Conservation (phyloP, 2,113 vertebrate species). For the Struthidea cinerea region DNA sequence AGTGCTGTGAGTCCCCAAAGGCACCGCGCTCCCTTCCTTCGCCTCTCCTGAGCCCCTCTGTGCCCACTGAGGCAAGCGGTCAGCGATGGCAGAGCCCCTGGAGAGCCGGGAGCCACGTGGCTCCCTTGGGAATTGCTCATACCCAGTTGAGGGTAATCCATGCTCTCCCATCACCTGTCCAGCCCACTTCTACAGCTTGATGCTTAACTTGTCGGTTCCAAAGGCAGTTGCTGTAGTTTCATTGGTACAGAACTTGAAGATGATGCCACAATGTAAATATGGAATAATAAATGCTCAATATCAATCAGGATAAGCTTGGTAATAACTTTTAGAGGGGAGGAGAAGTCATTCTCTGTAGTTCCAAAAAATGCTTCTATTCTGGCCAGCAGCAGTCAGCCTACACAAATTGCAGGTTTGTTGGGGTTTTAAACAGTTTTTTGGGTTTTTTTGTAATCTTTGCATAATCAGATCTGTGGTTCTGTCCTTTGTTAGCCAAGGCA, state of each 20-base stretch:
- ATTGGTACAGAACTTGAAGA: neutral
- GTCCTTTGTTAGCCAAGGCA: neutral
- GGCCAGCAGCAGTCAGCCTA: neutral
- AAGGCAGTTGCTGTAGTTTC: neutral
- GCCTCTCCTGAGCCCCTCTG: neutral
- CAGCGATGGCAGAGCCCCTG: neutral
- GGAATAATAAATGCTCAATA: neutral
- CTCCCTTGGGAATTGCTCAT: neutral
- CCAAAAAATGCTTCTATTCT: neutral
- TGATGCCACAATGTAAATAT: neutral
- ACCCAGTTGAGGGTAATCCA: accelerated
- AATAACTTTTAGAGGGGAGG: neutral
- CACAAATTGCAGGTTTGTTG: neutral
- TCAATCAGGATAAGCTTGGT: too few species aligned
- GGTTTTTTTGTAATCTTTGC: neutral
- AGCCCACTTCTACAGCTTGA: neutral
- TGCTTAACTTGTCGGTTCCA: neutral
- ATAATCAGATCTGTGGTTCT: neutral
- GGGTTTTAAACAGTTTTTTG: accelerated
- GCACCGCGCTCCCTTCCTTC: neutral
- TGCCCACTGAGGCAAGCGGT: neutral
- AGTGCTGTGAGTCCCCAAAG: neutral
- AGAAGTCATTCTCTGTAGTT: neutral
- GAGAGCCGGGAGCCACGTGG: accelerated
- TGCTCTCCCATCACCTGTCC: neutral